Conservation (phyloP, 2,888 invertebrate species). For the Pandemis heparana region DNA sequence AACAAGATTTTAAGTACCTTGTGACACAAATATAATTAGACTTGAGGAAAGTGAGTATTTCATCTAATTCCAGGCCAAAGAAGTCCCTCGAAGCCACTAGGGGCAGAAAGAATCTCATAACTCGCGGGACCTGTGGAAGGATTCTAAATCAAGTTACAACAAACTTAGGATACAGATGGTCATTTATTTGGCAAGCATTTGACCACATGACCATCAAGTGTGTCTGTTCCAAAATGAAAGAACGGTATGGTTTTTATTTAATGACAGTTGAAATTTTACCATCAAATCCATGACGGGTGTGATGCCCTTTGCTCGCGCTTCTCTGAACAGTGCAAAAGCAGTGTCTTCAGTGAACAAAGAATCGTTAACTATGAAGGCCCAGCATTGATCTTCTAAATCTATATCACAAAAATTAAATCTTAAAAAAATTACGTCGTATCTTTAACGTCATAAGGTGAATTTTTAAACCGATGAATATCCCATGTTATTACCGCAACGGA, state of each 20-base stretch:
- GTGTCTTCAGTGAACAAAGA: slow-evolving; percentile 90
- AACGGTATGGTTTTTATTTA: too few species aligned
- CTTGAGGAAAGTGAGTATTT: slow-evolving; percentile 88
- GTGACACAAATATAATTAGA: slow-evolving; percentile 92
- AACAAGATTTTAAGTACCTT: slow-evolving; percentile 74
- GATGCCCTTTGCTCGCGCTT: slow-evolving; percentile 84
- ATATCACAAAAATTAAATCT: slow-evolving; percentile 37
- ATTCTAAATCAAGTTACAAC: neutral
- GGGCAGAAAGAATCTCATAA: slow-evolving; percentile 91
- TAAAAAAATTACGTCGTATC: too few species aligned
- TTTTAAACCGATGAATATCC: too few species aligned
- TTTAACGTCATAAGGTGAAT: too few species aligned
- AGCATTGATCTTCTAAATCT: slow-evolving; percentile 92
- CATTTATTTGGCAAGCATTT: too few species aligned
- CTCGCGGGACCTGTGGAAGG: slow-evolving; percentile 84
- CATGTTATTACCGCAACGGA: too few species aligned
- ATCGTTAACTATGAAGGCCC: slow-evolving; percentile 90
- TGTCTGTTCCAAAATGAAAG: too few species aligned
- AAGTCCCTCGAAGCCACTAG: slow-evolving; percentile 92
- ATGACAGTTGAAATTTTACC: slow-evolving; percentile 58
- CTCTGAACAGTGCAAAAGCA: slow-evolving; percentile 88
- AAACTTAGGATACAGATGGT: too few species aligned
- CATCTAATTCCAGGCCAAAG: slow-evolving; percentile 87
- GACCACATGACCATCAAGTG: too few species aligned
- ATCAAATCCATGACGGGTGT: slow-evolving; percentile 89